Conservation (phyloP, 2,797 vertebrate species). For the Sebastes hopkinsi region DNA sequence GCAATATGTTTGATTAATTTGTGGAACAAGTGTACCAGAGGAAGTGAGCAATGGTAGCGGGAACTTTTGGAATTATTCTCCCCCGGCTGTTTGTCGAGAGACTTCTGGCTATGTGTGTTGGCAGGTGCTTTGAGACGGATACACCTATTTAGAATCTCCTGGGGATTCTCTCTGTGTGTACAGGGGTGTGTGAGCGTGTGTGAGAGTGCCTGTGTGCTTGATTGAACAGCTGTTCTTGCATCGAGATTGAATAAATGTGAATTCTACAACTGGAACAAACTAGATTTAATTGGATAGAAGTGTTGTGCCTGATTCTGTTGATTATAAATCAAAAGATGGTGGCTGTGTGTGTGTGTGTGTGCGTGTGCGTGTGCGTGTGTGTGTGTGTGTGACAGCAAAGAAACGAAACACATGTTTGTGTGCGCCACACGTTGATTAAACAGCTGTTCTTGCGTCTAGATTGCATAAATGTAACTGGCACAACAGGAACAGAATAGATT, state of each 20-base stretch:
- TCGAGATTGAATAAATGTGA: slow-evolving; percentile 67
- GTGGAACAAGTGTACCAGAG: slow-evolving; percentile 27
- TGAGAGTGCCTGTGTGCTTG: slow-evolving; percentile 37
- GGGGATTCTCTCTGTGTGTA: slow-evolving; percentile 48
- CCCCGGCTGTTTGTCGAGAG: slow-evolving; percentile 52
- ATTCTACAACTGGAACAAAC: slow-evolving; percentile 76
- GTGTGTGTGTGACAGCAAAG: slow-evolving; percentile 7
- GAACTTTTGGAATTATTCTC: slow-evolving; percentile 53
- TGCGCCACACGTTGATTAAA: slow-evolving; percentile 54
- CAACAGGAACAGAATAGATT: slow-evolving; percentile 51
- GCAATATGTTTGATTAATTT: slow-evolving; percentile 53
- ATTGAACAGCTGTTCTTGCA: slow-evolving; percentile 72
- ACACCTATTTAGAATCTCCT: slow-evolving; percentile 63
- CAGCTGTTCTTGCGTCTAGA: slow-evolving; percentile 64
- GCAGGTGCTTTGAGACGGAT: slow-evolving; percentile 64
- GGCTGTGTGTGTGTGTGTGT: slow-evolving; percentile 2
- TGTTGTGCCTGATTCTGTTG: slow-evolving; percentile 66
- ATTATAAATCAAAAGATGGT: slow-evolving; percentile 69
- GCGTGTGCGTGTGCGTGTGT: neutral
- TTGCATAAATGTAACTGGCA: slow-evolving; percentile 44
- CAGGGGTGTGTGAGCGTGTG: slow-evolving; percentile 20
- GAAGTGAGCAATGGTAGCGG: slow-evolving; percentile 33
- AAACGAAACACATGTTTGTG: slow-evolving; percentile 9
- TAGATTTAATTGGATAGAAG: slow-evolving; percentile 72
- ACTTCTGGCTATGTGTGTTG: slow-evolving; percentile 58